phyloP scores from a whole-genome alignment of 2,888 invertebrate species.

The Calliopum simillimum region DNA sequence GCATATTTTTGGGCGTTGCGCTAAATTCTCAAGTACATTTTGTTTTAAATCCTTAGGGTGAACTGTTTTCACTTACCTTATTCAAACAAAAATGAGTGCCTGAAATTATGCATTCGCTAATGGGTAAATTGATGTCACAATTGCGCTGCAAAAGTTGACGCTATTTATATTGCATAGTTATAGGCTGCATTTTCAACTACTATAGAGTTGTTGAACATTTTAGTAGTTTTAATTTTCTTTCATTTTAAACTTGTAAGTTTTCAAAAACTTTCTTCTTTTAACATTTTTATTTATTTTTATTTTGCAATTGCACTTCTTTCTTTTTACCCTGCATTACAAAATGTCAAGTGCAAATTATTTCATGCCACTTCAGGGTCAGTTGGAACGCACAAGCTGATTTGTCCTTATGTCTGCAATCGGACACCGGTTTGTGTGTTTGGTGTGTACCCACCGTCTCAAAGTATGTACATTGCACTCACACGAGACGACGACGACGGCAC shows the following conservation, averaged over 20 bases:
- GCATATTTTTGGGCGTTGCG: constrained; percentile 2
- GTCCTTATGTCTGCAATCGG: not conserved
- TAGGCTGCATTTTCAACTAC: too few species aligned
- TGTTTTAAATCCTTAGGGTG: too few species aligned
- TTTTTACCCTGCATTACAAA: not conserved
- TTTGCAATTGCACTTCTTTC: too few species aligned
- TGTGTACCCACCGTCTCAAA: too few species aligned
- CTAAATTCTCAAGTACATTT: too few species aligned
- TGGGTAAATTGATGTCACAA: too few species aligned
- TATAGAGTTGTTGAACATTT: too few species aligned
- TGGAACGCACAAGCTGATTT: not conserved
- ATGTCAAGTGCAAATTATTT: constrained; percentile 18
- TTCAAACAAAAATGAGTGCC: not conserved
- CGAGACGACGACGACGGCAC: not conserved
- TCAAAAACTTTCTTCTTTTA: too few species aligned
- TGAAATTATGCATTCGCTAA: too few species aligned
- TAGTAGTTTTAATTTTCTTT: not conserved
- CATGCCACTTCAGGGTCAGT: constrained; percentile 21
- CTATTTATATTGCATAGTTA: not conserved
- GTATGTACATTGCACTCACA: not conserved
- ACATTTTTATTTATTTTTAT: not conserved
- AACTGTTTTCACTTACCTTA: too few species aligned
- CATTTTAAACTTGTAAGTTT: not conserved
- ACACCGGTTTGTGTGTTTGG: not conserved
- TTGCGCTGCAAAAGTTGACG: not conserved